Percentiles rank a stretch among this genome's conserved stretches.
Evolutionary conservation across 2,113 vertebrate genomes (phyloP).

Genomic region (Riparia riparia): DNA sequence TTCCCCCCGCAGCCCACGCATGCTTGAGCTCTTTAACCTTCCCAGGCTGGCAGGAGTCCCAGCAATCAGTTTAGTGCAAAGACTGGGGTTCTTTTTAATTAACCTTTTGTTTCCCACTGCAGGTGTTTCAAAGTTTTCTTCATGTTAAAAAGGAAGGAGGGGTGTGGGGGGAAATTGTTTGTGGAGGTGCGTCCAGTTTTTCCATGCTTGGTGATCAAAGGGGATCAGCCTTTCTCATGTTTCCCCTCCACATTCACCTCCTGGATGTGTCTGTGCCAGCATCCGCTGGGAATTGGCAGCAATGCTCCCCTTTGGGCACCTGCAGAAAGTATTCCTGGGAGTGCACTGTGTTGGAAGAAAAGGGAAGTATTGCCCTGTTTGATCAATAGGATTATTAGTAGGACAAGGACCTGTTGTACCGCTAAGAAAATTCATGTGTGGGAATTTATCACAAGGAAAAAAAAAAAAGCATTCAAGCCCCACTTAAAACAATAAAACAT

Average conservation of each 20-base stretch:
- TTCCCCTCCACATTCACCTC: neutral
- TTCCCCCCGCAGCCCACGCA: constrained; percentile 57
- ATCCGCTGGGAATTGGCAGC: neutral
- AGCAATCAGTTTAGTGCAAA: constrained; percentile 67
- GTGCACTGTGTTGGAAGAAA: neutral
- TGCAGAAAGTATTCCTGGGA: neutral
- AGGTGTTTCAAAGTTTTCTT: constrained; percentile 61
- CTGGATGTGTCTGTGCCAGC: neutral
- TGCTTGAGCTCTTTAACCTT: constrained; percentile 75
- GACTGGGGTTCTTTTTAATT: constrained; percentile 68
- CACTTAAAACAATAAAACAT: constrained; percentile 71
- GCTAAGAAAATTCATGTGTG: constrained; percentile 7
- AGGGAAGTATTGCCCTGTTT: neutral
- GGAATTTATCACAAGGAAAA: constrained; percentile 26
- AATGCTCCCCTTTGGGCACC: neutral
- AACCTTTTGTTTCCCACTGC: constrained; percentile 73
- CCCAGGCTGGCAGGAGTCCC: constrained; percentile 68
- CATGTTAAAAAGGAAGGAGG: neutral
- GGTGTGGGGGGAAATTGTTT: neutral
- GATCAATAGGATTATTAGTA: neutral
- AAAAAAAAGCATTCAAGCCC: neutral
- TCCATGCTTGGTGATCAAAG: neutral
- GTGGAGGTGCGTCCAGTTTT: neutral
- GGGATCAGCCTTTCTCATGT: neutral
- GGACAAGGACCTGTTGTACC: neutral